A percentile compares a stretch with the other conserved stretches of the same genome.
Conservation (phyloP, 2,797 vertebrate genomes). For the Dendrocincla fuliginosa region DNA sequence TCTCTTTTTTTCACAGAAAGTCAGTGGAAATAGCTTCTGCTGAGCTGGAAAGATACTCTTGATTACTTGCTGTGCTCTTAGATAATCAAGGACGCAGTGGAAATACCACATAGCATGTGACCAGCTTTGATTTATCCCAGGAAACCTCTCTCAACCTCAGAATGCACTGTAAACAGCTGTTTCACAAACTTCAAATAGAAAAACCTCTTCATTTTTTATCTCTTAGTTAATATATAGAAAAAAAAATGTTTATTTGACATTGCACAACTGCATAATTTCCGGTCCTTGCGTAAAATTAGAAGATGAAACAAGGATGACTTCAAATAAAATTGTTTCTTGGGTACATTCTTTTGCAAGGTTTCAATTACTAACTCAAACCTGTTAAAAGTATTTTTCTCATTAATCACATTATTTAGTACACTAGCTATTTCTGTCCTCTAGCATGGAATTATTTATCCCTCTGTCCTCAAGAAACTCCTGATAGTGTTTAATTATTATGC, state of each 20-base stretch:
- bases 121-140: slow-evolving; percentile 55
- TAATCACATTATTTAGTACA: slow-evolving; percentile 19
- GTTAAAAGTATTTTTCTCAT: slow-evolving; percentile 35
- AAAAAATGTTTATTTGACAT: not conserved
- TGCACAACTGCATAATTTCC: slow-evolving; percentile 16
- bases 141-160: slow-evolving; percentile 38
- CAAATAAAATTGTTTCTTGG: slow-evolving; percentile 5
- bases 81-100: slow-evolving; percentile 54
- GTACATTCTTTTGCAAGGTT: slow-evolving; percentile 15
- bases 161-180: slow-evolving; percentile 42
- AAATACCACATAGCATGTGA: slow-evolving; percentile 59
- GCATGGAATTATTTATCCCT: not conserved
- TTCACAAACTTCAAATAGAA: slow-evolving; percentile 41
- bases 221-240: not conserved
- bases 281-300: slow-evolving; percentile 24
- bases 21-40: slow-evolving; percentile 47
- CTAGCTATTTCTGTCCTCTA: not conserved
- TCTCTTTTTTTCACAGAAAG: slow-evolving; percentile 13
- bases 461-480: not conserved
- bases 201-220: slow-evolving; percentile 19
- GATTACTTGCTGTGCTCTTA: slow-evolving; percentile 62
- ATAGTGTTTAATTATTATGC: not conserved
- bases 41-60: slow-evolving; percentile 46
- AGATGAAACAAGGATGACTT: slow-evolving; percentile 8
- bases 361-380: slow-evolving; percentile 16